Conservation (phyloP, 2,113 vertebrate genomes). For the Actenoides hombroni region DNA sequence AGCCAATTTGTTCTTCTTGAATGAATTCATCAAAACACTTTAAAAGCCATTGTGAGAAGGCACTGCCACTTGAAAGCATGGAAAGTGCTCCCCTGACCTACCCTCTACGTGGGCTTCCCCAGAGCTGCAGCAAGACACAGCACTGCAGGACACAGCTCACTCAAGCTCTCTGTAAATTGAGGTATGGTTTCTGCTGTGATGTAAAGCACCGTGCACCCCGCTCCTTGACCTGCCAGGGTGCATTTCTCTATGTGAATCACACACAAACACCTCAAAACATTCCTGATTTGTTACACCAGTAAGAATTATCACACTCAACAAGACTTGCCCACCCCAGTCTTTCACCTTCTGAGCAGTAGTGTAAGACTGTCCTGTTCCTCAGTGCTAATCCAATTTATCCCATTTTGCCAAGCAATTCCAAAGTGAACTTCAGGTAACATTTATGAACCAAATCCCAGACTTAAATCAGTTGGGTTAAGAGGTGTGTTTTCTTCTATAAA, state of each 20-base stretch:
- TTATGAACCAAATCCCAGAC: not conserved
- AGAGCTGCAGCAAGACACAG: not conserved
- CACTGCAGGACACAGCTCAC: not conserved
- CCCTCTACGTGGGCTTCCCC: not conserved
- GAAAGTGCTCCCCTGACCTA: not conserved
- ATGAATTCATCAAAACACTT: not conserved
- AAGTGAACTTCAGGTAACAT: not conserved
- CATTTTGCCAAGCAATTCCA: not conserved
- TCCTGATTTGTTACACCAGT: not conserved
- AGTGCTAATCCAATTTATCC: not conserved
- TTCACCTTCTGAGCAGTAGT: not conserved
- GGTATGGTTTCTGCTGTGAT: not conserved
- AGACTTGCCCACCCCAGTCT: not conserved
- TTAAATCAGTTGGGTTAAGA: not conserved
- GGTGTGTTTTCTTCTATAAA: not conserved
- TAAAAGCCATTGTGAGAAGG: not conserved
- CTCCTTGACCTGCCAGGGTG: not conserved
- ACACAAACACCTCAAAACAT: not conserved
- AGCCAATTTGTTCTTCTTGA: not conserved
- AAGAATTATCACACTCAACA: not conserved
- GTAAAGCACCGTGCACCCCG: not conserved
- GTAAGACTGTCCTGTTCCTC: not conserved
- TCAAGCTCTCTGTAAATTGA: not conserved
- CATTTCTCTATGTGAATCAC: not conserved
- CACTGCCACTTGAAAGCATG: not conserved